phyloP scores from a whole-genome alignment of 2,888 invertebrate genomes.

The Philereme transversata region DNA sequence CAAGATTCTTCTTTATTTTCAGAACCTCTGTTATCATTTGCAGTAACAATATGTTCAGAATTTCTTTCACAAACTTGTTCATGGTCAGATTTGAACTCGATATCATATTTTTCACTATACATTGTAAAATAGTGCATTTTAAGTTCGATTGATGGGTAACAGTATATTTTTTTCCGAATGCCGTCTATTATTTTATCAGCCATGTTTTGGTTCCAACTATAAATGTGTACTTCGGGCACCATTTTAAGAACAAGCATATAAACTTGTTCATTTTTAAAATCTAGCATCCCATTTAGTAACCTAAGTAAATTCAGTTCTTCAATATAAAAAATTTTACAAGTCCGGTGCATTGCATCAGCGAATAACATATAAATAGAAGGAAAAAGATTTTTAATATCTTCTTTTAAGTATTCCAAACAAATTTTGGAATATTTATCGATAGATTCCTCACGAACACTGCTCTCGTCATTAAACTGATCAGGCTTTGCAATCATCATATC shows the following conservation, averaged over 20 bases:
- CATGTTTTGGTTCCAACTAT: neutral
- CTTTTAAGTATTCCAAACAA: neutral
- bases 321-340: slow-evolving; percentile 5
- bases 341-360: neutral
- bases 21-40: no score
- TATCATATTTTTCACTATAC: slow-evolving; percentile 1
- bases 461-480: slow-evolving; percentile 1
- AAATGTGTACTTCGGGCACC: neutral
- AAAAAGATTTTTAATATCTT: slow-evolving; percentile 2
- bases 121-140: slow-evolving; percentile 14
- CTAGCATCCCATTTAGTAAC: slow-evolving; percentile 13
- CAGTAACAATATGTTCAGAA: no score
- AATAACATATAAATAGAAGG: slow-evolving; percentile 15
- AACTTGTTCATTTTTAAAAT: slow-evolving; percentile 9
- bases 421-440: slow-evolving; percentile 1
- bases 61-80: no score
- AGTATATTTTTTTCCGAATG: slow-evolving; percentile 11
- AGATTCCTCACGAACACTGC: neutral
- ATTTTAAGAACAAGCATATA: slow-evolving; percentile 17
- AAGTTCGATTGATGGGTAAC: slow-evolving; percentile 8
- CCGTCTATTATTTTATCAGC: slow-evolving; percentile 5
- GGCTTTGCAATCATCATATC: neutral
- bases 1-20: no score
- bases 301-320: neutral
- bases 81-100: no score